Evolutionary conservation across 2,888 invertebrate species (phyloP), one percentile per base, ranked within the genome.

Genomic region (Stenodera caucasica): DNA sequence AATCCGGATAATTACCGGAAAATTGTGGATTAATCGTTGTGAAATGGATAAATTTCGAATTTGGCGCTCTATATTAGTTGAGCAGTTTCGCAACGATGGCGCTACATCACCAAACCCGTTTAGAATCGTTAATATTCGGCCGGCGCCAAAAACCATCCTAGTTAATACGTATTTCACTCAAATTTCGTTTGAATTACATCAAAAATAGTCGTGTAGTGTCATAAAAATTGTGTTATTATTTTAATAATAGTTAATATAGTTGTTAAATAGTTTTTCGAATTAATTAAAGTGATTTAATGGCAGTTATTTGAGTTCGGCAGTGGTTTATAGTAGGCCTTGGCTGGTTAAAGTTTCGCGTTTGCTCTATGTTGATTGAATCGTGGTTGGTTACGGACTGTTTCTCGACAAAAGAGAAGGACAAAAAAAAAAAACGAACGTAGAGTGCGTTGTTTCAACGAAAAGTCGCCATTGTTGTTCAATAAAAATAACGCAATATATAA

Each of bases 381-480:
- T 73, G 72, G 74, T 72, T 70, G 75, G 73, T 72, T 70, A 68
- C 67, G 63, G 66, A 57, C 49, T 64, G 53, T 62, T 66, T 64
- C 61, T 69, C 75, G 73, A 76, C 73, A 37, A 37, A 6, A 8
- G 15, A 37, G 15, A 15, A 15, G 4, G n/a, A 33, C n/a, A 14
- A n/a, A 35, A 14, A 35, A 6, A 14, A 14, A 14, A 1, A 35
- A 35, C 4, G 6, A 35, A 35, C 37, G 70, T 57, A 65, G 74
- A 74, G 76, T 78, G 76, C 78, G 78, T 77, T 76, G 78, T 79
- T 78, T 77, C 73, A 72, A 75, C 73, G 70, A 70, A 70, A 73
- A 72, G 80, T 78, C 80, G 80, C 80, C 80, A 80, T 80, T 80
- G 79, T 80, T 80, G 80, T 78, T 75, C 70, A 72, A 72, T 72